A percentile compares a stretch with the other conserved stretches of the same genome.
These are phyloP conservation scores for Melieria omissa DNA, from an alignment of 2,888 invertebrate genomes.

Conservation along the genomic window DNA sequence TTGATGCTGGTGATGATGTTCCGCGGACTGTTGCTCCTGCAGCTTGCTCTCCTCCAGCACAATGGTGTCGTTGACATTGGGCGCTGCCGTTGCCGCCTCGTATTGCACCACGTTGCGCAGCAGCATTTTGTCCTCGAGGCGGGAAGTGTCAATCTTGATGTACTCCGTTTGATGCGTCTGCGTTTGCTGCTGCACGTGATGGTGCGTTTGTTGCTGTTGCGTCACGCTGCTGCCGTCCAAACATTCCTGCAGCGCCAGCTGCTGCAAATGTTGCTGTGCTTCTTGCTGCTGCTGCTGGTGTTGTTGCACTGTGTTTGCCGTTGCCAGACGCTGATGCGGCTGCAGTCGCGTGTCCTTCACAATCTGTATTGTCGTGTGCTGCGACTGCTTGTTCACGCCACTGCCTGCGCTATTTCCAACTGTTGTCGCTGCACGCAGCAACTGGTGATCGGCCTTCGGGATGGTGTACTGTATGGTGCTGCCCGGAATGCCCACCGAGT, in stretches of 20 bases:
- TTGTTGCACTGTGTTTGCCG: constrained; percentile 31
- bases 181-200: constrained; percentile 44
- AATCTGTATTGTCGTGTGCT: constrained; percentile 60
- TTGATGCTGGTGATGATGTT: constrained; percentile 43
- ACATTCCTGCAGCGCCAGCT: constrained; percentile 47
- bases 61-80: constrained; percentile 23
- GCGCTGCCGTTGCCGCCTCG: constrained; percentile 51
- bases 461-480: constrained; percentile 64
- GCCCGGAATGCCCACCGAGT: constrained; percentile 58
- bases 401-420: constrained; percentile 38
- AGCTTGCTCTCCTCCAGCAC: constrained; percentile 12
- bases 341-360: constrained; percentile 53
- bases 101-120: constrained; percentile 61
- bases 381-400: constrained; percentile 29
- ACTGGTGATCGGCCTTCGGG: constrained; percentile 49
- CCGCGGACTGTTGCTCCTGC: constrained; percentile 35
- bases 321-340: constrained; percentile 41
- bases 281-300: constrained; percentile 42
- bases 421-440: constrained; percentile 48
- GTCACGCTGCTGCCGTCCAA: constrained; percentile 44
- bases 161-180: constrained; percentile 50
- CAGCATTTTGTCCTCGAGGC: constrained; percentile 58
- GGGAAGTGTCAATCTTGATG: constrained; percentile 59
- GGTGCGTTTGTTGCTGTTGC: constrained; percentile 47
- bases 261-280: constrained; percentile 44